Evolutionary conservation across 2,113 vertebrate genomes (phyloP), one percentile per base, ranked within the genome.

Genomic region (Octodon degus): DNA sequence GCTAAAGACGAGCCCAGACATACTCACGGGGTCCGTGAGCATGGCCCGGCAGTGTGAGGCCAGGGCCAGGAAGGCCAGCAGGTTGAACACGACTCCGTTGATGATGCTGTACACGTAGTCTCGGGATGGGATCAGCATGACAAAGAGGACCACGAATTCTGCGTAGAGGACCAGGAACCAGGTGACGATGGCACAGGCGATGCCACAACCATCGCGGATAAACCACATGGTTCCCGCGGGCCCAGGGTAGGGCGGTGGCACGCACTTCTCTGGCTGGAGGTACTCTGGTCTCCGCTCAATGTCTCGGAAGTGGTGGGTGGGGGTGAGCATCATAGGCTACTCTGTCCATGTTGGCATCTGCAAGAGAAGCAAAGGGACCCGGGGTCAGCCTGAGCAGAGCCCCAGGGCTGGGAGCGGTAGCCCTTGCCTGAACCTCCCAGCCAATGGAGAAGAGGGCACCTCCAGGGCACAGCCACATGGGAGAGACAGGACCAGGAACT

Each of bases 21-120:
- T 98, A 99, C 99, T 99, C 98, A 99, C 99, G 94, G 99, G 99
- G 98, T 99, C 99, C 76, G 99, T 99, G 98, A 99, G 99, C 99
- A 99, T 99, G 82, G 99, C 99, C 97, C 98, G 99, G 97, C 99
- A 98, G 96, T 99, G 99, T 2, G 99, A 99, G 19, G 99, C 99
- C 96, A 99, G 98, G 92, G 99, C 99, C 67, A 99, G 98, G 98
- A 99, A 99, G 92, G 99, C 99, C 96, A 99, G 99, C 82, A 98
- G 97, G 97, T 99, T 99, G 98, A 99, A 99, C 94, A 99, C 74
- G 4, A 98, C 97, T 30, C 99, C 99, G 7, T 99, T 99, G 97
- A 99, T 98, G 97, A 99, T 93, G 96, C 99, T 99, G 98, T 99
- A 99, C 86, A 96, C 90, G 83, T 99, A 97, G 97, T 98, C 99